Percentiles rank a stretch among this genome's conserved stretches.
Conservation (phyloP, 1,140 invertebrate species). For the Argopecten irradians region DNA sequence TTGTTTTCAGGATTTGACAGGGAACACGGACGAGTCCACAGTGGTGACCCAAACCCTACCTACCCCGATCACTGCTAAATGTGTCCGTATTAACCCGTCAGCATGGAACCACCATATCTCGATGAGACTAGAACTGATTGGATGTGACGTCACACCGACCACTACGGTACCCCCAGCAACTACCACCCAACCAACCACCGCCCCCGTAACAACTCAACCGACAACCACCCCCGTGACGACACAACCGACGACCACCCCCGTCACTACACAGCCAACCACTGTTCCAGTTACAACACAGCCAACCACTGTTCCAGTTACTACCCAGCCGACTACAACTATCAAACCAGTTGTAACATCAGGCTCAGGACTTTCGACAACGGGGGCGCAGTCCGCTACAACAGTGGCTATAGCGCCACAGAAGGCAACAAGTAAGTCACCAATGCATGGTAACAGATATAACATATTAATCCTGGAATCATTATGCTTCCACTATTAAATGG, state of each 20-base stretch:
- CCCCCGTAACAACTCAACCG: no score
- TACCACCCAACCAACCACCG: background rate
- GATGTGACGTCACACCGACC: conserved; percentile 26
- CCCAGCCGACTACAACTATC: conserved; percentile 10
- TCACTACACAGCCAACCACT: background rate
- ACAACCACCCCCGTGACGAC: background rate
- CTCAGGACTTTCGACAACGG: background rate
- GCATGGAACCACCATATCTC: conserved; percentile 35
- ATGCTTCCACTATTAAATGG: no score
- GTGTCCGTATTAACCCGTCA: conserved; percentile 36
- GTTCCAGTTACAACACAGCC: conserved; percentile 25
- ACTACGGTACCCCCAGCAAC: background rate
- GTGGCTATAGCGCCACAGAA: background rate
- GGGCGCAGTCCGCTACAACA: background rate
- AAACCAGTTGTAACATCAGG: background rate
- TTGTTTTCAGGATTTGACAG: conserved; percentile 24
- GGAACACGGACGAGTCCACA: conserved; percentile 29
- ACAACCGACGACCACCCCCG: conserved; percentile 25
- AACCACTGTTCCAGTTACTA: conserved; percentile 9
- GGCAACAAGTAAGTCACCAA: background rate
- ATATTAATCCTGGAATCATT: no score
- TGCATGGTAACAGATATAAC: no score
- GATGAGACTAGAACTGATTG: conserved; percentile 33
- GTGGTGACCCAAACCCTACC: background rate
- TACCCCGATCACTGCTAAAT: conserved; percentile 35